Evolutionary conservation across 1,140 invertebrate species (phyloP).

Genomic region (Zeugodacus cucurbitae): DNA sequence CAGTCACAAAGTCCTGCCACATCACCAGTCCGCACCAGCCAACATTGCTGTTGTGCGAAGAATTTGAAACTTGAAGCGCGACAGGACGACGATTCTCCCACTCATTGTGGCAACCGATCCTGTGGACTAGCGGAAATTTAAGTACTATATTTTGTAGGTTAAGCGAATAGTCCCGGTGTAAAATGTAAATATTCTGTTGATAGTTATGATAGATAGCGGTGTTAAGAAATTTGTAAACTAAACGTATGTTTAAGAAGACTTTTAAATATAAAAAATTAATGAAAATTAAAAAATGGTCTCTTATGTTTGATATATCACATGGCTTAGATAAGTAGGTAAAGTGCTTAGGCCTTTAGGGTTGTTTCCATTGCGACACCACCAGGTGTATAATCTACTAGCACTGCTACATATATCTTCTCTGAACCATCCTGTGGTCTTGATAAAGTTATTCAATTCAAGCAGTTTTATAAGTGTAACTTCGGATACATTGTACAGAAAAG

Average conservation of each 20-base stretch:
- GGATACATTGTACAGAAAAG: too few relatives aligned
- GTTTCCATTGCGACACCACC: too few relatives aligned
- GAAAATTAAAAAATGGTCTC: neutral
- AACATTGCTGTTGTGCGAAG: conserved; percentile 18
- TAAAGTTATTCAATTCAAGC: too few relatives aligned
- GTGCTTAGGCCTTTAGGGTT: too few relatives aligned
- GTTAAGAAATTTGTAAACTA: neutral
- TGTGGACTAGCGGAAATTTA: neutral
- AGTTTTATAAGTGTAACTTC: too few relatives aligned
- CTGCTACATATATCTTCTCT: too few relatives aligned
- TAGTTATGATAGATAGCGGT: neutral
- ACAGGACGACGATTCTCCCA: neutral
- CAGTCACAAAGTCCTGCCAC: neutral
- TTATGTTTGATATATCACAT: too few relatives aligned
- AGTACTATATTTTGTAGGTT: neutral
- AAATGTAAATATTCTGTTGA: neutral
- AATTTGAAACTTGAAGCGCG: neutral
- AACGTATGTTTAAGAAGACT: neutral
- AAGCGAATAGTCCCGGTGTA: neutral
- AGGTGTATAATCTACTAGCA: too few relatives aligned
- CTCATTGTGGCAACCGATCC: neutral
- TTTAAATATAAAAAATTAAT: neutral
- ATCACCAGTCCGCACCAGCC: neutral
- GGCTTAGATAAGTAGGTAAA: too few relatives aligned
- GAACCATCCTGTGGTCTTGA: too few relatives aligned